Conservation (phyloP, 37 sponge, comb jelly and placozoan species). For the Trichoplax adhaerens region DNA sequence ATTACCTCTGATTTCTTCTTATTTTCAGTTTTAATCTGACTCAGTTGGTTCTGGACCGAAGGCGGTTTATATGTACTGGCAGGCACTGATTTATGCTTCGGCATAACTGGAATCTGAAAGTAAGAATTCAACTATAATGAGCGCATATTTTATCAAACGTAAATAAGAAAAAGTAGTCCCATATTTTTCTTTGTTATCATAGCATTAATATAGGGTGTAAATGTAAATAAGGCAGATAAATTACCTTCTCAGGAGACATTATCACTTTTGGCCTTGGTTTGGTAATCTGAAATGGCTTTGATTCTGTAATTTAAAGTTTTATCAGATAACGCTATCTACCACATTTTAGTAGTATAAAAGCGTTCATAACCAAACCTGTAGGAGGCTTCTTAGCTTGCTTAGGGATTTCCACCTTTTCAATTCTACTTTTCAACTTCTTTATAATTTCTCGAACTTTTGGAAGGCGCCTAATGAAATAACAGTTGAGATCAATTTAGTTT, state of each 20-base stretch:
- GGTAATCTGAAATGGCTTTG: conserved; percentile 70
- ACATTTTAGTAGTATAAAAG: conserved; percentile 29
- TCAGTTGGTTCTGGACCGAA: conserved; percentile 21
- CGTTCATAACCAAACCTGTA: not conserved
- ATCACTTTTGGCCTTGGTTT: conserved; percentile 57
- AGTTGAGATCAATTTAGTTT: too few species aligned
- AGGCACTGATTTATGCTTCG: conserved; percentile 41
- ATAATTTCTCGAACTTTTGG: conserved; percentile 34
- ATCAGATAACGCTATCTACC: not conserved
- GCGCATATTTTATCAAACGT: not conserved
- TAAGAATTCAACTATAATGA: not conserved
- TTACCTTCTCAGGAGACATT: conserved; percentile 56
- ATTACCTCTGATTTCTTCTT: conserved; percentile 48
- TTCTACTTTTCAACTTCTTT: conserved; percentile 22
- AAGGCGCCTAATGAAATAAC: conserved; percentile 14
- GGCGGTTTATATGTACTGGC: conserved; percentile 47
- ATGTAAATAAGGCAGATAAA: not conserved
- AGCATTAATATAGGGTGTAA: too few species aligned
- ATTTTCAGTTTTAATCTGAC: conserved; percentile 14
- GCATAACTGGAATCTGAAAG: conserved; percentile 44
- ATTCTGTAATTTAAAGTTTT: conserved; percentile 10
- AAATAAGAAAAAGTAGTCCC: not conserved
- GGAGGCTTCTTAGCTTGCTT: not conserved
- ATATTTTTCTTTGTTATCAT: not conserved
- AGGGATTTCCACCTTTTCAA: conserved; percentile 24